Evolutionary conservation across 2,888 invertebrate species (phyloP).

Genomic region (Thymelicus lineola): DNA sequence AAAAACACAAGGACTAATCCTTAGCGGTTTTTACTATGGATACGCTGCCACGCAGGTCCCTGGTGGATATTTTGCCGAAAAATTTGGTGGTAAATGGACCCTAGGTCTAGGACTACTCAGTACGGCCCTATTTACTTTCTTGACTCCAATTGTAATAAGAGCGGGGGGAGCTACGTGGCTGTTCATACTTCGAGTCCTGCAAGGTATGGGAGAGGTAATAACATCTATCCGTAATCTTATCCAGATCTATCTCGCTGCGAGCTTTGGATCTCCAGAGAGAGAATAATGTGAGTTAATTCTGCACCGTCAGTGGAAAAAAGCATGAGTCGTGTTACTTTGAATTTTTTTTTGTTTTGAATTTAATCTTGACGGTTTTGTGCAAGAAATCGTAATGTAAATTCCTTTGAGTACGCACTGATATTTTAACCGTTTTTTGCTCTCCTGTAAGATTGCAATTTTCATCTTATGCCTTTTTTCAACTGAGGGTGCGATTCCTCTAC

Average conservation of each 20-base stretch:
- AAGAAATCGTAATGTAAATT: no score
- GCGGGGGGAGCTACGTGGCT: slow-evolving; percentile 80
- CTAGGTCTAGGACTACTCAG: slow-evolving; percentile 92
- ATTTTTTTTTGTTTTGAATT: no score
- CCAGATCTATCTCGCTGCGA: not conserved
- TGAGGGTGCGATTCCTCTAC: no score
- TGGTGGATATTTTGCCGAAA: slow-evolving; percentile 92
- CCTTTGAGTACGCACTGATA: no score
- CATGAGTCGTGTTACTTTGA: no score
- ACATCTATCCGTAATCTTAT: not conserved
- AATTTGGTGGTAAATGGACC: slow-evolving; percentile 94
- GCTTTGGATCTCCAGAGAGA: not conserved
- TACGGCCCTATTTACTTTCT: slow-evolving; percentile 92
- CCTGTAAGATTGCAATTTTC: no score
- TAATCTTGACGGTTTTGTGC: no score
- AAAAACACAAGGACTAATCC: slow-evolving; percentile 89
- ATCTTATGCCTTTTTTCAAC: no score
- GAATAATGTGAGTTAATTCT: not conserved
- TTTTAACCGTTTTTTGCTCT: no score
- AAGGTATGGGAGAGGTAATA: slow-evolving; percentile 91
- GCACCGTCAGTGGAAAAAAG: no score
- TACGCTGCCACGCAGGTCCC: slow-evolving; percentile 94
- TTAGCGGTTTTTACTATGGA: slow-evolving; percentile 94
- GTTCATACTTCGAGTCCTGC: slow-evolving; percentile 86
- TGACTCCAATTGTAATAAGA: slow-evolving; percentile 90